Evolutionary conservation across 2,113 vertebrate species (phyloP).

Genomic region (Hiodon tergisus): DNA sequence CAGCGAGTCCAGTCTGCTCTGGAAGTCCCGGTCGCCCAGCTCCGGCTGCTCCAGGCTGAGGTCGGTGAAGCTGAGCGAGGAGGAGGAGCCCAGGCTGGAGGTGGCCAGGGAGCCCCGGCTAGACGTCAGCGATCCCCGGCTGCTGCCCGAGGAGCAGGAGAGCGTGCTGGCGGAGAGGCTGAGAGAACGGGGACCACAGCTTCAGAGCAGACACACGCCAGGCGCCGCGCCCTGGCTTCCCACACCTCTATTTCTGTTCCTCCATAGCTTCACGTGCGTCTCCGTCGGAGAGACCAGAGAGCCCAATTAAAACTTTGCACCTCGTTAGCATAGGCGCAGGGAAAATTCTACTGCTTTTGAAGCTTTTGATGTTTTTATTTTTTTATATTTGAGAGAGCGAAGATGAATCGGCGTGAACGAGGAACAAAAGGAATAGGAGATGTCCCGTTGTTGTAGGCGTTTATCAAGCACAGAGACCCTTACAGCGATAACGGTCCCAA

Average conservation of each 20-base stretch:
- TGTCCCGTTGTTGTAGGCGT: not conserved
- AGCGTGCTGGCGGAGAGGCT: conserved; percentile 91
- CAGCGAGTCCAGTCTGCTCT: conserved; percentile 83
- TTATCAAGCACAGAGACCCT: too few species aligned
- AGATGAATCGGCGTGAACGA: conserved; percentile 22
- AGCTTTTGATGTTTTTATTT: conserved; percentile 28
- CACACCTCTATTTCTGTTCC: not conserved
- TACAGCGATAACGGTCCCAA: too few species aligned
- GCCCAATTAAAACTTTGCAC: conserved; percentile 30
- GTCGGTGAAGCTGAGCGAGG: conserved; percentile 90
- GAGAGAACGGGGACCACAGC: conserved; percentile 2
- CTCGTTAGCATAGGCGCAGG: conserved; percentile 26
- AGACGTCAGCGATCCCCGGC: conserved; percentile 83
- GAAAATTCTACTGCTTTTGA: not conserved
- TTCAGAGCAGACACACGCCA: not conserved
- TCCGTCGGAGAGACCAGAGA: not conserved
- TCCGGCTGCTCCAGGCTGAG: conserved; percentile 84
- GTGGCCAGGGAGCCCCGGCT: conserved; percentile 85
- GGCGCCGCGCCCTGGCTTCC: not conserved
- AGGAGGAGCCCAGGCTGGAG: conserved; percentile 83
- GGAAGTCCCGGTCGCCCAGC: conserved; percentile 77
- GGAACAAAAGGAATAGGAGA: conserved; percentile 10
- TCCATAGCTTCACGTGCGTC: not conserved
- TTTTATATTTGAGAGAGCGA: not conserved
- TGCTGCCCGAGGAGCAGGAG: conserved; percentile 91